Percentiles rank a stretch among this genome's conserved stretches.
Conservation (phyloP, 2,113 vertebrate species). For the Irena cyanogastra region DNA sequence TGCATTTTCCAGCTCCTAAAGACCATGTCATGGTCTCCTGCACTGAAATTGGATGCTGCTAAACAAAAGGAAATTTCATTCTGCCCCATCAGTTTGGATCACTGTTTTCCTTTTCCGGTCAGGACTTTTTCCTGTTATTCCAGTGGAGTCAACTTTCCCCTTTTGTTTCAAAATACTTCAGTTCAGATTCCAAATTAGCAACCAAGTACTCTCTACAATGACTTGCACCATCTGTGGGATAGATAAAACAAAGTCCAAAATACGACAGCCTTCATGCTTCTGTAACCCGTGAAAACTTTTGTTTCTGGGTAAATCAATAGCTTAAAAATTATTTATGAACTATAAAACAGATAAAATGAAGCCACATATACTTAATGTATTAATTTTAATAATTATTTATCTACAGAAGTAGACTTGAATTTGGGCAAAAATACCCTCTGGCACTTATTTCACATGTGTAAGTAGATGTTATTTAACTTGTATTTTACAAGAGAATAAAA, state of each 20-base stretch:
- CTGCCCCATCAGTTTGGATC: background rate
- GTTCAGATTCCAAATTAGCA: background rate
- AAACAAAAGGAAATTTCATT: constrained; percentile 7
- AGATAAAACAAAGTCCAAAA: background rate
- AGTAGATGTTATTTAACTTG: background rate
- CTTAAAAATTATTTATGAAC: background rate
- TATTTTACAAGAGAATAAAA: constrained; percentile 1
- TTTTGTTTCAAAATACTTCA: background rate
- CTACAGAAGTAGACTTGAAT: background rate
- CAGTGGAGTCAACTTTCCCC: background rate
- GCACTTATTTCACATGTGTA: background rate
- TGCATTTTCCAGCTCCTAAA: background rate
- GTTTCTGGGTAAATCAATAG: background rate
- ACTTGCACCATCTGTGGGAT: background rate
- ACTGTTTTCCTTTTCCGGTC: accelerated
- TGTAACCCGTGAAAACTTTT: background rate
- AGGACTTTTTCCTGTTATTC: background rate
- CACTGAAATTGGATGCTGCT: background rate
- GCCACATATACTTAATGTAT: background rate
- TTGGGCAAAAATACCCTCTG: background rate
- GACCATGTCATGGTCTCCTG: background rate
- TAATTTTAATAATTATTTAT: background rate
- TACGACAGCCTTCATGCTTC: background rate
- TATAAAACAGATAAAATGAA: background rate
- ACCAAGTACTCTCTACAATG: background rate